Conservation (phyloP, 2,797 vertebrate genomes). For the Chelidonichthys spinosus region DNA sequence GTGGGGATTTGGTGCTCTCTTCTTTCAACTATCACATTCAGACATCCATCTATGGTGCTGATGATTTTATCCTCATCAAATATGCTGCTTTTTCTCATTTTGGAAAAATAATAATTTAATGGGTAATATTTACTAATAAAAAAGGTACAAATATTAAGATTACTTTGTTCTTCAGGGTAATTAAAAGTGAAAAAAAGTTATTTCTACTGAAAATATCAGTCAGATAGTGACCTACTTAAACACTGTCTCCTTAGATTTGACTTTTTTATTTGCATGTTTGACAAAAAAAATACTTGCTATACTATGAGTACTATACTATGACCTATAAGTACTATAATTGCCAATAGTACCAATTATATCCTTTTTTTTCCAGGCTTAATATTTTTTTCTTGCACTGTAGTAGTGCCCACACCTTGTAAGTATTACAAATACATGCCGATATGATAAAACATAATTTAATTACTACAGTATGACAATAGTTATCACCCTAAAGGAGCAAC, state of each 20-base stretch:
- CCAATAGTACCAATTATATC: conserved; percentile 9
- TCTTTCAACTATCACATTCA: conserved; percentile 28
- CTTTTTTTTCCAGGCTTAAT: conserved; percentile 32
- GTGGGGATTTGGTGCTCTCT: conserved; percentile 39
- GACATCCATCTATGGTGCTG: conserved; percentile 51
- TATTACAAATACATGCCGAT: conserved; percentile 33
- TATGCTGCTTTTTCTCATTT: conserved; percentile 71
- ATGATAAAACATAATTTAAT: conserved; percentile 74
- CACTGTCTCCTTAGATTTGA: conserved; percentile 56
- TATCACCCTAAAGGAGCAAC: background rate
- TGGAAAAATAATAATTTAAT: conserved; percentile 60
- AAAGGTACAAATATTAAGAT: conserved; percentile 37
- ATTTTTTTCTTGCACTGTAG: conserved; percentile 32
- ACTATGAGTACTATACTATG: background rate
- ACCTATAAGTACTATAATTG: conserved; percentile 2
- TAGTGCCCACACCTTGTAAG: conserved; percentile 8
- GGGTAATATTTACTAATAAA: conserved; percentile 69
- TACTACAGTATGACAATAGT: conserved; percentile 37
- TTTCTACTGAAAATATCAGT: conserved; percentile 84
- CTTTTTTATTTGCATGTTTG: conserved; percentile 73
- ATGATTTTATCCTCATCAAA: conserved; percentile 60
- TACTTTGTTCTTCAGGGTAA: conserved; percentile 48
- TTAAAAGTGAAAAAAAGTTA: conserved; percentile 39
- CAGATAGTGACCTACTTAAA: conserved; percentile 78
- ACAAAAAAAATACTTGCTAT: conserved; percentile 44